Base-by-base conservation (phyloP, 2,113 vertebrate species). In the Dunckerocampus dactyliophorus region DNA sequence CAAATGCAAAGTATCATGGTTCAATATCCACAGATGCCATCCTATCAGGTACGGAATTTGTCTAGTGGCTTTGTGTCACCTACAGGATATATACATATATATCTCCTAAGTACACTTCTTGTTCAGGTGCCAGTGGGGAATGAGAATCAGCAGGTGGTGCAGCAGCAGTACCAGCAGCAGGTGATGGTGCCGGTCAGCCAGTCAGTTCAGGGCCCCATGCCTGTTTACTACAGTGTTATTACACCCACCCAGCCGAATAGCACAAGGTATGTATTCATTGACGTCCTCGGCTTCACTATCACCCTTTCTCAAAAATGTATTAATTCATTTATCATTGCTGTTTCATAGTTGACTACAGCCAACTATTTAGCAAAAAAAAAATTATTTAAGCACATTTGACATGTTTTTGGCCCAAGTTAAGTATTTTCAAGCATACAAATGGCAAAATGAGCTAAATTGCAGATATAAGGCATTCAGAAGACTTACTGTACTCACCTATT, bases 1-100 rank as follows among this genome's bases (percentile, higher is more conserved):
- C 96, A 98, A 79, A 97, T 98, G 92, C 94, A 95, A 88, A 93
- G 95, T 81, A 93, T 99, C 81, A 94, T 99, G 95, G 95, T 98
- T 75, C 95, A 98, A 87, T 99, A 98, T 85, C 93, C 94, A 42
- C 93, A 95, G 51, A 93, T 99, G 91, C 94, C 94, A 88, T 97
- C 96, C 0, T 99, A 99, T 91, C 95, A 98, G 93, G 96, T 98
- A 48, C 17, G 0, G n/a, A 21, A 21, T 20, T 20, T 21, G 20
- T 17, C 12, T 49, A 13, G n/a, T 49, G 10, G 8, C 9, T 31
- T 8, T 8, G 22, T 31, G 8, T n/a, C 31, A 34, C 31, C 31
- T 34, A 34, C 31, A 34, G 7, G 4, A 8, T 34, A 34, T 34
- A 34, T 34, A 5, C 4, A 34, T 28, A 5, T 28, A 28, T 28